Evolutionary conservation across 2,888 invertebrate genomes (phyloP).

Genomic region (Caenorhabditis japonica): DNA sequence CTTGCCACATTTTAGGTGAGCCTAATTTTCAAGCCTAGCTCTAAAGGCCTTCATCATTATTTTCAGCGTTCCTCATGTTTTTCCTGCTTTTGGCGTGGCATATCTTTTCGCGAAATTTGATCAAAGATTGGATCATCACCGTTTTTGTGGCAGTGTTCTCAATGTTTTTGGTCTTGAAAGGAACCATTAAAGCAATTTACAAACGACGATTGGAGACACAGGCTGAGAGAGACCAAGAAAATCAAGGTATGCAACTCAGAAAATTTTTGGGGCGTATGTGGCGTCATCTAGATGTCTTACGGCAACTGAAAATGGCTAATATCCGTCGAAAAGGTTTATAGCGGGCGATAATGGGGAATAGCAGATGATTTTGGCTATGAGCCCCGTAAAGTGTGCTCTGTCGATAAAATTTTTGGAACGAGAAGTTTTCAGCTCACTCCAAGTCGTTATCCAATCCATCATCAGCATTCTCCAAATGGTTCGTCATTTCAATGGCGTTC

Average conservation of each 20-base stretch:
- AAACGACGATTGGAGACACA: conserved; percentile 11
- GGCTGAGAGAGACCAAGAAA: background rate
- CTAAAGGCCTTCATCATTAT: background rate
- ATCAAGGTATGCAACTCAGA: background rate
- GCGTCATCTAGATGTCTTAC: no score
- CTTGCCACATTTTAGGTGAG: conserved; percentile 59
- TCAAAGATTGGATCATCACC: conserved; percentile 66
- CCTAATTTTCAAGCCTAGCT: background rate
- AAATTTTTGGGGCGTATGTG: no score
- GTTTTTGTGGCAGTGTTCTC: conserved; percentile 65
- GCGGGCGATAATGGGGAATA: no score
- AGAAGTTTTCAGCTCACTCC: no score
- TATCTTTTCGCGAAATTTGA: conserved; percentile 61
- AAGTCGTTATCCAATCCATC: no score
- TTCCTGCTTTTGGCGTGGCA: conserved; percentile 75
- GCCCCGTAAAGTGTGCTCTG: no score
- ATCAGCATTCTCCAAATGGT: conserved; percentile 68
- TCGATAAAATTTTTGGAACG: no score
- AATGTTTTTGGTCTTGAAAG: conserved; percentile 73
- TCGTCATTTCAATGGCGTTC: conserved; percentile 68
- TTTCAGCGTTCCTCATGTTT: conserved; percentile 68
- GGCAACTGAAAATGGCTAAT: no score
- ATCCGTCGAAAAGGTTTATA: no score
- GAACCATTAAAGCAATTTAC: conserved; percentile 64
- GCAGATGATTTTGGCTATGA: no score